These are phyloP conservation scores for Eledone cirrhosa DNA, from an alignment of 2,888 invertebrate genomes.

Conservation along the genomic window DNA sequence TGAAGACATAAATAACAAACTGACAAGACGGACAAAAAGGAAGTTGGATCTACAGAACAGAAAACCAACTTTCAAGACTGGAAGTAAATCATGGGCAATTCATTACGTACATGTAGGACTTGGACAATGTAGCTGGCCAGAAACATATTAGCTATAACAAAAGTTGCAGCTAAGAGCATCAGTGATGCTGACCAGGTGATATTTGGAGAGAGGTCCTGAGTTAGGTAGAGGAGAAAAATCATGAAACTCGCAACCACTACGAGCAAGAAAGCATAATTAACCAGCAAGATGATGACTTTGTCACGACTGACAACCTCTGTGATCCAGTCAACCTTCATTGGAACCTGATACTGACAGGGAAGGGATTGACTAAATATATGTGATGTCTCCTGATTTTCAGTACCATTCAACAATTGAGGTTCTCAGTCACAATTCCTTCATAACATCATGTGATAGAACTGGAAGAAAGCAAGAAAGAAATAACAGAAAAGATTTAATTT, in stretches of 20 bases:
- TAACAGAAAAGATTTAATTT: too few relatives aligned
- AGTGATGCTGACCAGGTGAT: conserved; percentile 44
- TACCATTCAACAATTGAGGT: too few relatives aligned
- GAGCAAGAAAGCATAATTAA: conserved; percentile 63
- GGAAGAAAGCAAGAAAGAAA: too few relatives aligned
- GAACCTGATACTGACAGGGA: background rate
- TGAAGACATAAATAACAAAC: too few relatives aligned
- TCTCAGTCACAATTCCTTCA: too few relatives aligned
- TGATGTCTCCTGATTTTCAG: too few relatives aligned
- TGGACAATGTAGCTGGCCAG: conserved; percentile 61
- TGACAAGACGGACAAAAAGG: too few relatives aligned
- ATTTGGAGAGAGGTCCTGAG: conserved; percentile 44
- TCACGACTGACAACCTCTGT: conserved; percentile 57
- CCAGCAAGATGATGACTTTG: conserved; percentile 57
- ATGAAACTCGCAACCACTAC: conserved; percentile 48
- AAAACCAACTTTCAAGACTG: background rate
- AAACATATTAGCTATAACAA: conserved; percentile 58
- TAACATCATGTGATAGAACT: too few relatives aligned
- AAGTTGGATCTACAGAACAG: too few relatives aligned
- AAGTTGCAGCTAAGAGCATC: conserved; percentile 56
- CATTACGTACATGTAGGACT: conserved; percentile 56
- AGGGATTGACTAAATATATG: too few relatives aligned
- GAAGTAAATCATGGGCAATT: conserved; percentile 36
- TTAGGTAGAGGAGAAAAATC: conserved; percentile 53
- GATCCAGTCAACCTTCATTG: conserved; percentile 56